phyloP scores from a whole-genome alignment of 2,113 vertebrate species.

The Melospiza melodia region DNA sequence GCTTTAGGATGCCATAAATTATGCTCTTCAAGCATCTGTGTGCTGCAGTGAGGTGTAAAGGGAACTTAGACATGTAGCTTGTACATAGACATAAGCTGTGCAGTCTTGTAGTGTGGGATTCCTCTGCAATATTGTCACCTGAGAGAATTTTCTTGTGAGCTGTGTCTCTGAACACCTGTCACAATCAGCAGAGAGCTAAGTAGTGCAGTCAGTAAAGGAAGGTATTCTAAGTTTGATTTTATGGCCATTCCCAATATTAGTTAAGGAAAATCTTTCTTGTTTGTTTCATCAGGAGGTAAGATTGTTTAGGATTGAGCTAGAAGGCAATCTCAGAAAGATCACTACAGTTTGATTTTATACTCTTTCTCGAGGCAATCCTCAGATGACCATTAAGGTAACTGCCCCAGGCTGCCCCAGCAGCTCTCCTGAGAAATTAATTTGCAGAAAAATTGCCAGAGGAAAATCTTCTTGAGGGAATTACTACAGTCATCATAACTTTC shows the following conservation, averaged over 20 bases:
- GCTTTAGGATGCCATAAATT: background rate
- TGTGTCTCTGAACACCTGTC: background rate
- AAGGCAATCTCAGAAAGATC: background rate
- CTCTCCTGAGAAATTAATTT: background rate
- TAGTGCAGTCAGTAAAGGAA: background rate
- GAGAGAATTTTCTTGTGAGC: background rate
- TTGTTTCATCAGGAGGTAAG: background rate
- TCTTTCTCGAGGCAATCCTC: background rate
- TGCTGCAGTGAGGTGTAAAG: background rate
- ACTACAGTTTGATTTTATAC: background rate
- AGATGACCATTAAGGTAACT: background rate
- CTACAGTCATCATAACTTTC: background rate
- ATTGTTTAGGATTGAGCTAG: background rate
- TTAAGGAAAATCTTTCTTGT: background rate
- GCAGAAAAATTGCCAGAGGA: background rate
- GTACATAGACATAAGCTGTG: background rate
- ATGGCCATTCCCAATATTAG: background rate
- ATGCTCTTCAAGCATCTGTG: background rate
- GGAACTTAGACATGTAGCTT: background rate
- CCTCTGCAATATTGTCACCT: background rate
- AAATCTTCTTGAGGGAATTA: slow-evolving; percentile 24
- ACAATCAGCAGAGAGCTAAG: background rate
- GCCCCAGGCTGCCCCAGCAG: background rate
- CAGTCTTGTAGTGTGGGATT: background rate
- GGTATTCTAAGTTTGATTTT: background rate